Evolutionary conservation across 2,113 vertebrate species (phyloP).

Genomic region (Helogale parvula): DNA sequence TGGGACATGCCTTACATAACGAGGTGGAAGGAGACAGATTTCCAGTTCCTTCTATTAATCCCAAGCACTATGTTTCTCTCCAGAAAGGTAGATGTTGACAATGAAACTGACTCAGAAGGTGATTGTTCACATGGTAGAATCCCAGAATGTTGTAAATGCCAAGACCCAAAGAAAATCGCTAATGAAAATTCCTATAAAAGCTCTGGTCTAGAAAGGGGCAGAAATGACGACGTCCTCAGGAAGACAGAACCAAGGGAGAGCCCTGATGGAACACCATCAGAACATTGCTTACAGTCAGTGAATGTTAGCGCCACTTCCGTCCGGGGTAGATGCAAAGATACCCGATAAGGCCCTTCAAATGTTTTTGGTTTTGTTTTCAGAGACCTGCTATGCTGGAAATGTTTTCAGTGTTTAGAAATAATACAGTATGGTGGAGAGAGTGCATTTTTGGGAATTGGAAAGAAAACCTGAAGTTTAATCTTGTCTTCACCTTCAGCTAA

Average conservation of each 20-base stretch:
- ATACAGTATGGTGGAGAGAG: background rate
- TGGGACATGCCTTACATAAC: background rate
- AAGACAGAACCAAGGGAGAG: background rate
- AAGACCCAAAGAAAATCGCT: background rate
- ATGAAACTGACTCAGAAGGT: background rate
- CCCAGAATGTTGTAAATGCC: background rate
- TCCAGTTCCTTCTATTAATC: background rate
- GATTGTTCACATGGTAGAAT: background rate
- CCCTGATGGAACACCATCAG: background rate
- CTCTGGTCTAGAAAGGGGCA: background rate
- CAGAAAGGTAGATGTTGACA: background rate
- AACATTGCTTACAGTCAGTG: background rate
- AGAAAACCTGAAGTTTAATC: background rate
- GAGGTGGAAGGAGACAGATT: background rate
- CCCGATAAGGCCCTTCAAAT: rapidly evolving
- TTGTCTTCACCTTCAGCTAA: background rate
- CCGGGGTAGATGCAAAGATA: rapidly evolving
- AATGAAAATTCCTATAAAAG: background rate
- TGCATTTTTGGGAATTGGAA: background rate
- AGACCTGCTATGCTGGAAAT: background rate
- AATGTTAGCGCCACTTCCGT: background rate
- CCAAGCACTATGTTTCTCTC: background rate
- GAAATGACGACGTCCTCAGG: background rate
- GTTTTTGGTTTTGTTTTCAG: background rate
- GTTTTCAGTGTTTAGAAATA: background rate